Percentiles rank a stretch among this genome's conserved stretches.
Conservation (phyloP, 2,888 invertebrate species). For the Eupeodes luniger region DNA sequence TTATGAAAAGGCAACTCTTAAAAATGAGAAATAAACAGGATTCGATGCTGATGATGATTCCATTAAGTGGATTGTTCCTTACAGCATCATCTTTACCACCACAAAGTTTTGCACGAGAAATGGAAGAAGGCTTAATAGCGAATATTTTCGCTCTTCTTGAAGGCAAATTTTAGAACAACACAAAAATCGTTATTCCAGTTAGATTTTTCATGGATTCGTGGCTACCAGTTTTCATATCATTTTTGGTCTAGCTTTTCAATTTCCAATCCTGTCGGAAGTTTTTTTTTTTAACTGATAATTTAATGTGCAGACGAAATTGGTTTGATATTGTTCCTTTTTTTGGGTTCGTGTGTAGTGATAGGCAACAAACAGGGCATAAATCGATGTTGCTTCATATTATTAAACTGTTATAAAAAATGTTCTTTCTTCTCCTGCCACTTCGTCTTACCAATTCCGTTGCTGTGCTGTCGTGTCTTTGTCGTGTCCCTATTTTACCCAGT, state of each 20-base stretch:
- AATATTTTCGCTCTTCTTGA: neutral
- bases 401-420: conserved; percentile 40
- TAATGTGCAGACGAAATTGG: neutral
- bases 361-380: conserved; percentile 55
- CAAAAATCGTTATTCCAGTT: neutral
- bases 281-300: neutral
- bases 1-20: neutral
- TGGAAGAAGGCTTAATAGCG: neutral
- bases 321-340: neutral
- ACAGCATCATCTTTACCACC: neutral
- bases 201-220: too few relatives aligned
- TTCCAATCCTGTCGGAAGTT: neutral
- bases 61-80: conserved; percentile 20
- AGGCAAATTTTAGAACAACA: neutral
- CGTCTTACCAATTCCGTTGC: neutral
- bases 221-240: too few relatives aligned
- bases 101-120: neutral
- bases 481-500: conserved; percentile 43
- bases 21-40: conserved; percentile 24
- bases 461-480: conserved; percentile 14
- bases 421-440: neutral
- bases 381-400: conserved; percentile 53
- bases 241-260: neutral
- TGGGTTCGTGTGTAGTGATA: neutral
- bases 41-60: conserved; percentile 33